Evolutionary conservation across 2,888 invertebrate genomes (phyloP), one percentile per base, ranked within the genome.

Genomic region (Molorchus minor): DNA sequence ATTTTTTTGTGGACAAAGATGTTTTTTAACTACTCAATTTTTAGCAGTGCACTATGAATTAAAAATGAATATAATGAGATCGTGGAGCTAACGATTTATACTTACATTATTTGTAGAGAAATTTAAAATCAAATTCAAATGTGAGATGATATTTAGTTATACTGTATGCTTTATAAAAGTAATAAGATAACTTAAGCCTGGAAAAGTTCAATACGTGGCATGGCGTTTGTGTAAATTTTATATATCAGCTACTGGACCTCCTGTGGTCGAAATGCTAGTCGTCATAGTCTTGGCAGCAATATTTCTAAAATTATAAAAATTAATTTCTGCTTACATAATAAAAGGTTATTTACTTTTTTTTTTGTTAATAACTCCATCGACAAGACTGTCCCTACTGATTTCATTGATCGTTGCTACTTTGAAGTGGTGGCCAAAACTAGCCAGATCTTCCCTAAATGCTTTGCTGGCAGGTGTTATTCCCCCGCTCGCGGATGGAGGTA

Each of bases 351-450:
- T 36, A 10, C 7, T 36, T 51, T n/a, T n/a, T n/a, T n/a, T n/a
- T n/a, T n/a, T n/a, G 57, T 57, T 67, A 66, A 91, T 88, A 80
- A 92, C 87, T 33, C 91, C 88, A 75, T 87, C 87, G 69, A 86
- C 86, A 43, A 71, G 64, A 80, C 92, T 93, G 80, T 92, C 93
- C 70, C 93, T 86, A 74, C 92, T 92, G 80, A 90, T 87, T 75
- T 92, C 93, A 75, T 92, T 92, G 47, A 90, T 90, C 88, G 92
- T 93, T 71, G 92, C 91, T 77, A 92, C 90, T 82, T 92, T 91
- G 65, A 92, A 83, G 79, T 93, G 92, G 77, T 93, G 92, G 5
- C 93, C 93, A 75, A 93, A 93, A 74, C 92, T 91, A 59, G 92
- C 92, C 69, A 93, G 83, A 73, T 90, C 88, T 79, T 91, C 91